These are phyloP conservation scores for Venusia cambrica DNA, from an alignment of 2,888 invertebrate species.

Conservation along the genomic window DNA sequence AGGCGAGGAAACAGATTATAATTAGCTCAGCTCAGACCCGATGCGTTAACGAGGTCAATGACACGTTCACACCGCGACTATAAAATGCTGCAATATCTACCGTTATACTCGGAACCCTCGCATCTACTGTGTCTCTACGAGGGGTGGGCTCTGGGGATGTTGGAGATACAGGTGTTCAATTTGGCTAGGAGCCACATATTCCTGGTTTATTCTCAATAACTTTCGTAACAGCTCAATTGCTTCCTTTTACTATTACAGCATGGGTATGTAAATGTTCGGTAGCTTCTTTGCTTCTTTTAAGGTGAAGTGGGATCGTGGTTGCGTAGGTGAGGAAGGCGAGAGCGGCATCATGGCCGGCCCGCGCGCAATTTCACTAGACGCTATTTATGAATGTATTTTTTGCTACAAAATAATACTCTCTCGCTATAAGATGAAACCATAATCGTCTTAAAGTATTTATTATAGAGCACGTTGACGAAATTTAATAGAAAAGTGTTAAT, in stretches of 20 bases:
- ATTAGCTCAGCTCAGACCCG: conserved; percentile 70
- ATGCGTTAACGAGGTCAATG: conserved; percentile 76
- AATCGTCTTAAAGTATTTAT: too few species aligned
- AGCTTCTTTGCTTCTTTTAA: too few species aligned
- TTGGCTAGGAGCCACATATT: conserved; percentile 52
- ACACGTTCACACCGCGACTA: conserved; percentile 53
- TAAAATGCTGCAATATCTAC: conserved; percentile 45
- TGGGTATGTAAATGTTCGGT: not conserved
- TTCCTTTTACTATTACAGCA: conserved; percentile 3
- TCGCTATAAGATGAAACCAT: too few species aligned
- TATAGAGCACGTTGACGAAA: too few species aligned
- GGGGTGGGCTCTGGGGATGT: conserved; percentile 31
- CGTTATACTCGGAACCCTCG: conserved; percentile 41
- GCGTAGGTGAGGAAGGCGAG: too few species aligned
- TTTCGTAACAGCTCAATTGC: conserved; percentile 8
- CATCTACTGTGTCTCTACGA: conserved; percentile 17
- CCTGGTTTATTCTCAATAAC: conserved; percentile 29
- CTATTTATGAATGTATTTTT: too few species aligned
- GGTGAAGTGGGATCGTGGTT: too few species aligned
- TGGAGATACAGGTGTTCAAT: conserved; percentile 43
- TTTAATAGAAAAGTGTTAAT: too few species aligned
- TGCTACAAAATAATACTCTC: too few species aligned
- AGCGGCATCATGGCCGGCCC: too few species aligned
- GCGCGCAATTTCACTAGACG: too few species aligned
- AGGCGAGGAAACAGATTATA: conserved; percentile 65